Evolutionary conservation across 2,113 vertebrate genomes (phyloP).

Genomic region (Oncorhynchus kisutch): DNA sequence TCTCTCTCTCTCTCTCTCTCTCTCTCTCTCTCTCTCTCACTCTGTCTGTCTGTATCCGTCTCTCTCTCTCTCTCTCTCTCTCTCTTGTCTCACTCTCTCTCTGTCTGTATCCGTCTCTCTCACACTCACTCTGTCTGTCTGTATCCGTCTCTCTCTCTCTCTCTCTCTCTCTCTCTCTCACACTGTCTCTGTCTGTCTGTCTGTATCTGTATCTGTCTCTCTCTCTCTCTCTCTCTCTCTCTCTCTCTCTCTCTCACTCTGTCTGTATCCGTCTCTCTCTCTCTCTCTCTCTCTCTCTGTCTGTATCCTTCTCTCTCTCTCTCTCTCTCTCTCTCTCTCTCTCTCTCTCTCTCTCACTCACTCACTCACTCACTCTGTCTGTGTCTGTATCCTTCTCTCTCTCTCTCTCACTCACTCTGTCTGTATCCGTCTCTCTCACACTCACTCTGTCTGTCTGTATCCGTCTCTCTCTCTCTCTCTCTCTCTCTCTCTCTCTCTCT

Average conservation of each 20-base stretch:
- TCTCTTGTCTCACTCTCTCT: not conserved
- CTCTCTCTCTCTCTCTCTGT: slow-evolving; percentile 15
- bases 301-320: not conserved
- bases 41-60: too few relatives aligned
- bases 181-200: too few relatives aligned
- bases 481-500: too few relatives aligned
- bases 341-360: not conserved
- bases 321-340: slow-evolving; percentile 10
- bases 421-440: not conserved
- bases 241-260: not conserved
- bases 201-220: too few relatives aligned
- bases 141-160: not conserved
- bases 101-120: slow-evolving; percentile 25
- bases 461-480: not conserved
- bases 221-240: slow-evolving; percentile 10
- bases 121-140: too few relatives aligned
- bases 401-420: slow-evolving; percentile 10
- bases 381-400: too few relatives aligned
- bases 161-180: slow-evolving; percentile 10
- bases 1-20: slow-evolving; percentile 11
- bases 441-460: not conserved
- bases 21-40: not conserved
- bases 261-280: too few relatives aligned
- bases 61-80: slow-evolving; percentile 10
- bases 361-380: too few relatives aligned